Evolutionary conservation across 2,888 invertebrate genomes (phyloP), one percentile per base, ranked within the genome.

Genomic region (Polymixis lichenea): DNA sequence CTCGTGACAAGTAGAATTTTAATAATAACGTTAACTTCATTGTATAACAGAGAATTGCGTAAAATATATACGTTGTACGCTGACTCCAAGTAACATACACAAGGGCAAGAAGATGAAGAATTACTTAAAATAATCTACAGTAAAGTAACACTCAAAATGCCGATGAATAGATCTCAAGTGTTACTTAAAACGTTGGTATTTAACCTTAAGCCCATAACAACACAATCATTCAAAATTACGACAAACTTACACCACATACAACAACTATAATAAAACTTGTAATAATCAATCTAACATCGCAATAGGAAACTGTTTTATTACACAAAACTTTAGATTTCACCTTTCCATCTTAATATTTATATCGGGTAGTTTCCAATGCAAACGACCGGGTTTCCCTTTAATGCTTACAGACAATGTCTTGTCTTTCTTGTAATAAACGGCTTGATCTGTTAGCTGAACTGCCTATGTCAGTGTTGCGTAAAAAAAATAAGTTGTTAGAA

Each of bases 311-410:
- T 73, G 43, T 74, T 82, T 73, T 67, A 78, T 72, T 61, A 78
- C 66, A 79, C 79, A 77, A 80, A 86, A 72, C 66, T 70, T 77
- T 38, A 66, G 83, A 74, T 87, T 88, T 87, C 87, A 87, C 88
- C 88, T 88, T 80, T 77, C 72, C 65, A 71, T 88, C 87, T 79
- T 77, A 85, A 88, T 87, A 88, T 85, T 88, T 82, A 87, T 81
- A 81, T 72, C 79, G 58, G 65, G 51, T 75, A 38, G 77, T 86
- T 88, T 78, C 72, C 75, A 72, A 77, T 72, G 75, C 77, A 82
- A 88, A 88, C 78, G 68, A 87, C 61, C 46, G 67, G 85, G 78
- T 87, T 87, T 87, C 87, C 87, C 88, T 88, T 85, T 79, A 75
- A 82, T 87, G 69, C 62, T 69, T 55, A 64, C 69, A 62, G 60